phyloP scores from a whole-genome alignment of 2,113 vertebrate species.

The Suricata suricatta region DNA sequence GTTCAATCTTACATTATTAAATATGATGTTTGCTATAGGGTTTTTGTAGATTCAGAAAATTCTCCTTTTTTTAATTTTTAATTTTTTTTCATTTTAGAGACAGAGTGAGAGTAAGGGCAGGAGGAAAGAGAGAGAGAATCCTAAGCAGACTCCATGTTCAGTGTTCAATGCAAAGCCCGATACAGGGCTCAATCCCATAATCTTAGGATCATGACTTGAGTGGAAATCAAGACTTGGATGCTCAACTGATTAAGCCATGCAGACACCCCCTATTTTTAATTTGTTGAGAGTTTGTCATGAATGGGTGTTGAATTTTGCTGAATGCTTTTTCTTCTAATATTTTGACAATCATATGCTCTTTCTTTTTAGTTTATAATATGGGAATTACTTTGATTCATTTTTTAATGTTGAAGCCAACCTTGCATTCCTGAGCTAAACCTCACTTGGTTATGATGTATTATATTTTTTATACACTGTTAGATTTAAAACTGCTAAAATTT shows the following conservation, averaged over 20 bases:
- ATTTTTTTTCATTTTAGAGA: neutral
- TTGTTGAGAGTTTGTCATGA: neutral
- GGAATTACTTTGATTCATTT: neutral
- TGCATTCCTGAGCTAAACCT: neutral
- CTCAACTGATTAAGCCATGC: too few species aligned
- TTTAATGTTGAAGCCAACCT: neutral
- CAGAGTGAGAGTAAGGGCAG: too few species aligned
- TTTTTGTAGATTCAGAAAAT: neutral
- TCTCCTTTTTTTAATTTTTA: neutral
- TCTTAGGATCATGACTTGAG: too few species aligned
- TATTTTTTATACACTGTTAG: neutral
- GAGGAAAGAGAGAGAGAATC: too few species aligned
- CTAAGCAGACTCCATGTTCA: too few species aligned
- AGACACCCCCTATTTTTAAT: neutral
- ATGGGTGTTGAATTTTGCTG: neutral
- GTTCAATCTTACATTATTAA: neutral
- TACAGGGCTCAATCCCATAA: too few species aligned
- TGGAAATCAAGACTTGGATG: too few species aligned
- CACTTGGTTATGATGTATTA: neutral
- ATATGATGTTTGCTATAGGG: neutral
- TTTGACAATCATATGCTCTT: neutral
- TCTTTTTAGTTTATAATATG: neutral
- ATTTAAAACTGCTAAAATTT: neutral
- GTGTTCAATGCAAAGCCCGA: too few species aligned
- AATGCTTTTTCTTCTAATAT: neutral